Evolutionary conservation across 2,797 vertebrate genomes (phyloP).

Genomic region (Myioborus melanocephalus): DNA sequence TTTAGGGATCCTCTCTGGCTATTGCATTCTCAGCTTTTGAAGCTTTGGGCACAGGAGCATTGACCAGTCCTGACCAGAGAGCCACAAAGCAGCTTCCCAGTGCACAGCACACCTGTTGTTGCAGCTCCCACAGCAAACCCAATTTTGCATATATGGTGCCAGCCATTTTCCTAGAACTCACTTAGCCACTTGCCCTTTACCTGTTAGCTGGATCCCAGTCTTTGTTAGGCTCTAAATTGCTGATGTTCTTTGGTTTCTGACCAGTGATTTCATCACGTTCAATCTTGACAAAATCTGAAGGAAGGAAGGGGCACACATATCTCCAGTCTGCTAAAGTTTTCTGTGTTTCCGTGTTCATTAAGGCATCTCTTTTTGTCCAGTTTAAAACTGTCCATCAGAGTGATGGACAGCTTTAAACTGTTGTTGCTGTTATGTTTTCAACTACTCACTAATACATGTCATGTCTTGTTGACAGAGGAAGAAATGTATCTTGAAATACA

Average conservation of each 20-base stretch:
- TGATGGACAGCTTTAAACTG: not conserved
- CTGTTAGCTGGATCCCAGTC: slow-evolving; percentile 72
- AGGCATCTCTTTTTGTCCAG: not conserved
- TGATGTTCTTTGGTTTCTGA: slow-evolving; percentile 73
- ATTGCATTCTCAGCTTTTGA: not conserved
- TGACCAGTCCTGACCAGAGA: not conserved
- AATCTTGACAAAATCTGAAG: slow-evolving; percentile 94
- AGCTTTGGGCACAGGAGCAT: not conserved
- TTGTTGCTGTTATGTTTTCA: not conserved
- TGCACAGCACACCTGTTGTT: not conserved
- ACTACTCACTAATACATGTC: not conserved
- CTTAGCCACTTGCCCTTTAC: slow-evolving; percentile 38
- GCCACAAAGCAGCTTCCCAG: not conserved
- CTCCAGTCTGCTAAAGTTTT: not conserved
- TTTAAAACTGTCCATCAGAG: not conserved
- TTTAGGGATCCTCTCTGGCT: not conserved
- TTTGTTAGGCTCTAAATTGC: slow-evolving; percentile 63
- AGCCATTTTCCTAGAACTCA: not conserved
- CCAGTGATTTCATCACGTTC: slow-evolving; percentile 86
- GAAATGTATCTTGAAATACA: not conserved
- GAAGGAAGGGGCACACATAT: not conserved
- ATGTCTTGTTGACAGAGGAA: not conserved
- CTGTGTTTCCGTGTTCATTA: not conserved
- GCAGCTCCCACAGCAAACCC: not conserved
- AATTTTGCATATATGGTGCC: not conserved